phyloP scores from a whole-genome alignment of 2,888 invertebrate species.

The Mythimna vitellina region DNA sequence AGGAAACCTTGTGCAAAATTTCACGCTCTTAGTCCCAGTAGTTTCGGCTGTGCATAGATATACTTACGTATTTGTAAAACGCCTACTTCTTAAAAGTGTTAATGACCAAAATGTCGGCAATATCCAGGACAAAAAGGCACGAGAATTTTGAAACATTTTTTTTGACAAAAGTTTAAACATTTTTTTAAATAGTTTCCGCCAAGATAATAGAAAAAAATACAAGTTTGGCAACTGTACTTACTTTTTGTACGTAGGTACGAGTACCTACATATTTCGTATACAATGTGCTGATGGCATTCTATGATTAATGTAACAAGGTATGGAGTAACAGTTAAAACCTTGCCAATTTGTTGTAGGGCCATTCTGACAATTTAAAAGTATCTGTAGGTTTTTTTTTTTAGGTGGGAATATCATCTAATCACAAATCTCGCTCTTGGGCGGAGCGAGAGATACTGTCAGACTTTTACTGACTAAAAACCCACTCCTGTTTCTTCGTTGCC shows the following conservation, averaged over 20 bases:
- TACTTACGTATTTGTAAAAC: background rate
- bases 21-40: too few species aligned
- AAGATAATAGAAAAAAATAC: slow-evolving; percentile 19
- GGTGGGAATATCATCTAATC: too few species aligned
- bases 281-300: background rate
- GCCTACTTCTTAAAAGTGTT: slow-evolving; percentile 11
- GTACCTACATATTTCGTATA: slow-evolving; percentile 11
- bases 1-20: too few species aligned
- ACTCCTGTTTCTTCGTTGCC: too few species aligned
- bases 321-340: too few species aligned
- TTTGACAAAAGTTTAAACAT: slow-evolving; percentile 28
- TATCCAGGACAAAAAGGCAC: slow-evolving; percentile 40
- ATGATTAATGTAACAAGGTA: slow-evolving; percentile 20
- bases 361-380: too few species aligned
- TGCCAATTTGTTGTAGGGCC: too few species aligned
- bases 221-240: slow-evolving; percentile 22
- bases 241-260: background rate
- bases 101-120: slow-evolving; percentile 36
- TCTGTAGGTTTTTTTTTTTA: too few species aligned
- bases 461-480: too few species aligned
- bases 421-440: too few species aligned
- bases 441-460: too few species aligned
- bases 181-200: slow-evolving; percentile 35
- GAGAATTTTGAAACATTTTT: slow-evolving; percentile 6
- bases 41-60: too few species aligned